Evolutionary conservation across 2,113 vertebrate species (phyloP).

Genomic region (Stictonetta naevosa): DNA sequence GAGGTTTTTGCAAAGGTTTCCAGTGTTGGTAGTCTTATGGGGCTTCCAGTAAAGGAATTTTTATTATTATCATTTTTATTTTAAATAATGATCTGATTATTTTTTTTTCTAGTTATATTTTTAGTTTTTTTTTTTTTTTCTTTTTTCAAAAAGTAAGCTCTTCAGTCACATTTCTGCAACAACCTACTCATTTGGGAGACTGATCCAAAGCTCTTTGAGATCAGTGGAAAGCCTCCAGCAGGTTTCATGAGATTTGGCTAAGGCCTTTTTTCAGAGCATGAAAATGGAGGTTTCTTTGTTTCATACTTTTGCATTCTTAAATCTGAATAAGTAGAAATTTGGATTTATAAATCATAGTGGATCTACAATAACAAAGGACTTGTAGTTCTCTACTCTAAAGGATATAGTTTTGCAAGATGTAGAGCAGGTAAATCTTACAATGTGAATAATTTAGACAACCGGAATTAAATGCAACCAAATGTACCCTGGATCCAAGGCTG

Average conservation of each 20-base stretch:
- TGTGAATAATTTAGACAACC: slow-evolving; percentile 36
- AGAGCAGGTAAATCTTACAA: slow-evolving; percentile 35
- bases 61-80: background rate
- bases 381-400: background rate
- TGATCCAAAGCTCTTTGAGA: slow-evolving; percentile 10
- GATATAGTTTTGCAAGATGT: background rate
- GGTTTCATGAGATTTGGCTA: background rate
- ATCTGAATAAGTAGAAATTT: slow-evolving; percentile 23
- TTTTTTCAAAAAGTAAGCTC: background rate
- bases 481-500: background rate
- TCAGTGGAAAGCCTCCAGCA: slow-evolving; percentile 4
- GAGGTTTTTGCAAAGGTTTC: background rate
- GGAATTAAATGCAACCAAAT: slow-evolving; percentile 47
- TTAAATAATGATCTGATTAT: background rate
- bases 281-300: background rate
- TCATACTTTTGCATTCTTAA: background rate
- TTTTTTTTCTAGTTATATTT: background rate
- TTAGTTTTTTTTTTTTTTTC: too few relatives aligned
- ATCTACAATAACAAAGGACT: slow-evolving; percentile 9
- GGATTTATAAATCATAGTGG: background rate
- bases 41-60: background rate
- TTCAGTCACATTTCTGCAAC: background rate
- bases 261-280: background rate
- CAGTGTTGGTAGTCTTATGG: background rate
- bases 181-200: background rate